Percentiles rank a stretch among this genome's conserved stretches.
Evolutionary conservation across 2,113 vertebrate genomes (phyloP).

Genomic region (Camelus dromedarius): DNA sequence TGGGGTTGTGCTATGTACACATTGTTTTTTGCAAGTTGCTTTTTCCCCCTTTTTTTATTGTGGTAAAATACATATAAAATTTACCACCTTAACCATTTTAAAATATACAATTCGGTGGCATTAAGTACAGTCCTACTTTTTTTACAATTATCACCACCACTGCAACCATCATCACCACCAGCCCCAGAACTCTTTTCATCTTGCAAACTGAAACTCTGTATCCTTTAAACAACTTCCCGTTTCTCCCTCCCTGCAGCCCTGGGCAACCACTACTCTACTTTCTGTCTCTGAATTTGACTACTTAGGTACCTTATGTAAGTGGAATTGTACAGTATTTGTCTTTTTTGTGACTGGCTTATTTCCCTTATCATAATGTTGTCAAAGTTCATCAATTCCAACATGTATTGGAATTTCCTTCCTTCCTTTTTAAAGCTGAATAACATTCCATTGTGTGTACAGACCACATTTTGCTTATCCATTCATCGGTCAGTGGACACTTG

Average conservation of each 20-base stretch:
- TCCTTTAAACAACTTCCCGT: not conserved
- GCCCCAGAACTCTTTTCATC: not conserved
- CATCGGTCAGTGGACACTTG: not conserved
- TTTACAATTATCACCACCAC: too few species aligned
- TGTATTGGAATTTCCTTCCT: not conserved
- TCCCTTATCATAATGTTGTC: not conserved
- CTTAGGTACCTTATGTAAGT: not conserved
- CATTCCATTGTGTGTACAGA: fast-evolving
- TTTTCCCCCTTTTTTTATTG: not conserved
- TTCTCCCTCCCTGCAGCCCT: too few species aligned
- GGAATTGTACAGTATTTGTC: not conserved
- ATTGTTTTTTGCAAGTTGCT: not conserved
- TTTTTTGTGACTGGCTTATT: not conserved
- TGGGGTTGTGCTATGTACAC: not conserved
- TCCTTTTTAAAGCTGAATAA: not conserved
- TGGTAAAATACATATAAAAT: not conserved
- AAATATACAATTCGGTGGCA: too few species aligned
- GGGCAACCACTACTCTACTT: not conserved
- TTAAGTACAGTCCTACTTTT: not conserved
- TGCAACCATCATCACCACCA: not conserved
- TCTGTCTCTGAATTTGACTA: not conserved
- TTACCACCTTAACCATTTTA: not conserved
- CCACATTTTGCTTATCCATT: not conserved
- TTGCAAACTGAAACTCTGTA: not conserved
- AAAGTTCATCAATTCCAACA: not conserved